Conservation (phyloP, 2,888 invertebrate species). For the Callimorpha dominula region DNA sequence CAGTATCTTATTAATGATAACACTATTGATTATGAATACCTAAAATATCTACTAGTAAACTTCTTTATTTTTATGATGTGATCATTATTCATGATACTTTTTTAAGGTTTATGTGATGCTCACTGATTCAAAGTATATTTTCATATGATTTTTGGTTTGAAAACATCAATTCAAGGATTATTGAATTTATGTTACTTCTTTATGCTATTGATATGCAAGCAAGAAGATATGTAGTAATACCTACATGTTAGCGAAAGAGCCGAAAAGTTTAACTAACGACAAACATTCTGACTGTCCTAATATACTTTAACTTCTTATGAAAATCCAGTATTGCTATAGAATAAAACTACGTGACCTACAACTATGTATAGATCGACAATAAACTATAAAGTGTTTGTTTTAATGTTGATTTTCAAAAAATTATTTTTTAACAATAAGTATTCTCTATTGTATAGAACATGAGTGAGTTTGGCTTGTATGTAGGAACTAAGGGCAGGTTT, state of each 20-base stretch:
- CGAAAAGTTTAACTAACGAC: slow-evolving; percentile 21
- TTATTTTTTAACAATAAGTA: slow-evolving; percentile 9
- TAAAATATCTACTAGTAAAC: too few relatives aligned
- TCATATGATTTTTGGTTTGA: too few relatives aligned
- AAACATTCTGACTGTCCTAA: slow-evolving; percentile 33
- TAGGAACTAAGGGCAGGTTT: slow-evolving; percentile 45
- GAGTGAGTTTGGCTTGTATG: slow-evolving; percentile 28
- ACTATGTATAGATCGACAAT: slow-evolving; percentile 3
- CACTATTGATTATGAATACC: too few relatives aligned
- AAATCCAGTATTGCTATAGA: slow-evolving; percentile 43
- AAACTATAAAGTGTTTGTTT: slow-evolving; percentile 9
- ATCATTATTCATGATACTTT: too few relatives aligned
- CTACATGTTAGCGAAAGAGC: neutral
- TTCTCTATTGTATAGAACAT: slow-evolving; percentile 32
- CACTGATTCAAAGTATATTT: too few relatives aligned
- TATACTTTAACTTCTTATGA: slow-evolving; percentile 47
- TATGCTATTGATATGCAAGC: too few relatives aligned
- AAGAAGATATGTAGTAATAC: neutral
- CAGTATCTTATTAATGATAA: too few relatives aligned
- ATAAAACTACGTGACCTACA: slow-evolving; percentile 44
- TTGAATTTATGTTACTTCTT: too few relatives aligned
- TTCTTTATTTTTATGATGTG: too few relatives aligned
- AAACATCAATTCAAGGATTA: too few relatives aligned
- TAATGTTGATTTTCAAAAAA: slow-evolving; percentile 22
- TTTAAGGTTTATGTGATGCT: too few relatives aligned